Evolutionary conservation across 2,113 vertebrate genomes (phyloP).

Genomic region (Scophthalmus maximus): DNA sequence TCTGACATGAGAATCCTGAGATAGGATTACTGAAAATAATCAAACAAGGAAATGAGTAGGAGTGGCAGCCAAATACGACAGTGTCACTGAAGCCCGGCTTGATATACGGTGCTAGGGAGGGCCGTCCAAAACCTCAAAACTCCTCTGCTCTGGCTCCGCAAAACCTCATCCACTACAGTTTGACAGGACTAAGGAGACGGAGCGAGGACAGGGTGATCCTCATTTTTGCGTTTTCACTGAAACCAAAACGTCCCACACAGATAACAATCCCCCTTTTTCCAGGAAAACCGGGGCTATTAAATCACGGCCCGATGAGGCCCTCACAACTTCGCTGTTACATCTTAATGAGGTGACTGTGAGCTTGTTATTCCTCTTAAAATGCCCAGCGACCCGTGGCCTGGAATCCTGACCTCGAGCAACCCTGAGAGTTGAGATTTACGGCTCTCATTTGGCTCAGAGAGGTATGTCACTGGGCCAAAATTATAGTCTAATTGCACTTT

Average conservation of each 20-base stretch:
- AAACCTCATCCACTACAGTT: conserved; percentile 58
- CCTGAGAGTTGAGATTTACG: conserved; percentile 65
- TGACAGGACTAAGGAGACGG: conserved; percentile 68
- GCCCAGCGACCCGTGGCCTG: conserved; percentile 50
- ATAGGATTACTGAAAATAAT: conserved; percentile 76
- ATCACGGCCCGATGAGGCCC: conserved; percentile 54
- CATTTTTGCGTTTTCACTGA: conserved; percentile 49
- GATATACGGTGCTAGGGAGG: conserved; percentile 55
- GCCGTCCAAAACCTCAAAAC: conserved; percentile 59
- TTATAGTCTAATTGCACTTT: conserved; percentile 66
- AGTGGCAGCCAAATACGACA: conserved; percentile 65
- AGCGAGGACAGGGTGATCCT: conserved; percentile 58
- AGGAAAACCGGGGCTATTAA: conserved; percentile 59
- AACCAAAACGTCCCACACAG: conserved; percentile 58
- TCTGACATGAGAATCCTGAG: conserved; percentile 66
- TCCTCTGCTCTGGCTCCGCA: conserved; percentile 64
- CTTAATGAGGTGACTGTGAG: conserved; percentile 74
- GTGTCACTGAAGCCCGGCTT: conserved; percentile 48
- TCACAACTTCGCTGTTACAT: conserved; percentile 53
- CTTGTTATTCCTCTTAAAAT: conserved; percentile 68
- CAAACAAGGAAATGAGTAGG: conserved; percentile 65
- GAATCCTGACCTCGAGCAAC: conserved; percentile 71
- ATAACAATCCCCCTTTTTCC: conserved; percentile 66
- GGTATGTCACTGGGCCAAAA: conserved; percentile 50
- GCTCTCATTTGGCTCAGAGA: conserved; percentile 55